phyloP scores from a whole-genome alignment of 2,113 vertebrate genomes.

The Rynchops niger region DNA sequence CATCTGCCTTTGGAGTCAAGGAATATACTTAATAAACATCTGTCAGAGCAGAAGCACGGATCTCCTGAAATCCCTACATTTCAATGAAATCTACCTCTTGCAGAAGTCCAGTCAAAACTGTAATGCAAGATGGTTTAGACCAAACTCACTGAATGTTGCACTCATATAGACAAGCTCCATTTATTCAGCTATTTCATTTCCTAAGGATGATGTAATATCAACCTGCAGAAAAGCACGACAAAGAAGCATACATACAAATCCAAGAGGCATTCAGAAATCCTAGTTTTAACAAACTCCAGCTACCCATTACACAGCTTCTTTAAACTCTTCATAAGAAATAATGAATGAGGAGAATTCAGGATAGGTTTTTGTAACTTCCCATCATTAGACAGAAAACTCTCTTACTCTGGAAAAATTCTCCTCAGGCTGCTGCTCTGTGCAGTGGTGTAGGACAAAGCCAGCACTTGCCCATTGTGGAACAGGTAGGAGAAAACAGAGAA shows the following conservation, averaged over 20 bases:
- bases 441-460: background rate
- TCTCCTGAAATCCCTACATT: background rate
- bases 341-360: background rate
- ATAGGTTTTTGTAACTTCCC: background rate
- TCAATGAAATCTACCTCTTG: background rate
- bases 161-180: background rate
- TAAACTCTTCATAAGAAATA: background rate
- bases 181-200: background rate
- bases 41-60: background rate
- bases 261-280: background rate
- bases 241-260: background rate
- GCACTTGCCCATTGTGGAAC: background rate
- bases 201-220: background rate
- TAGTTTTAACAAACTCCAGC: background rate
- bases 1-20: background rate
- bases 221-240: background rate
- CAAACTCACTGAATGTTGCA: background rate
- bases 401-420: background rate
- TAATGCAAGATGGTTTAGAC: background rate
- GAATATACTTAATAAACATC: background rate
- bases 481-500: background rate
- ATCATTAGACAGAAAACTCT: background rate
- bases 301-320: background rate
- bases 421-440: background rate
- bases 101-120: background rate